Evolutionary conservation across 2,888 invertebrate genomes (phyloP).

Genomic region (Heliconius erato): DNA sequence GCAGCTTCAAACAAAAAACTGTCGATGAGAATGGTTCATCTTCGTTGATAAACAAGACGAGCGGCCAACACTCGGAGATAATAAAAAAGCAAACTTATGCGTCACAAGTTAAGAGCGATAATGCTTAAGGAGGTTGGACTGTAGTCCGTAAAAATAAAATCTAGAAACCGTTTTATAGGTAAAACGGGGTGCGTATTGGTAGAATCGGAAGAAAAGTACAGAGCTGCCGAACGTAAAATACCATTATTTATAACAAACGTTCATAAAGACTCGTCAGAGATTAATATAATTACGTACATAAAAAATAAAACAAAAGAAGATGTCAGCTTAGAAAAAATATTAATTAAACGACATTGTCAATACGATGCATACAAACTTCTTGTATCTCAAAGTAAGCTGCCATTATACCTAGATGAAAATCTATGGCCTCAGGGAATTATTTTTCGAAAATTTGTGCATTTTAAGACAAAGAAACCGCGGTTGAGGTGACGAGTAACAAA

Average conservation of each 20-base stretch:
- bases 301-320: not conserved
- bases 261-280: constrained; percentile 37
- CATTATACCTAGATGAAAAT: not conserved
- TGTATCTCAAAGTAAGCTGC: not conserved
- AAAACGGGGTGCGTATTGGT: constrained; percentile 39
- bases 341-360: not conserved
- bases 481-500: too few species aligned
- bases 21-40: too few species aligned
- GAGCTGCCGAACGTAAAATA: constrained; percentile 38
- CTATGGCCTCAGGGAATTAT: not conserved
- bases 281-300: too few species aligned
- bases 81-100: too few species aligned
- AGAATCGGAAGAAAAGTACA: constrained; percentile 29
- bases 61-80: too few species aligned
- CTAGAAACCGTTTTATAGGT: constrained; percentile 39
- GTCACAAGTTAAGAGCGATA: too few species aligned
- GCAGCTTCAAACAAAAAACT: too few species aligned
- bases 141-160: too few species aligned
- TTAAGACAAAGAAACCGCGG: not conserved
- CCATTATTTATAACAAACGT: constrained; percentile 39
- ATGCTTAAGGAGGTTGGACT: constrained; percentile 13
- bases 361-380: not conserved
- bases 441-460: not conserved
- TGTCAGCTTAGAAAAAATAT: not conserved
- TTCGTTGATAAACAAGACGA: too few species aligned